Percentiles rank a stretch among this genome's conserved stretches.
Evolutionary conservation across 2,888 invertebrate genomes (phyloP).

Genomic region (Pristionchus exspectatus): DNA sequence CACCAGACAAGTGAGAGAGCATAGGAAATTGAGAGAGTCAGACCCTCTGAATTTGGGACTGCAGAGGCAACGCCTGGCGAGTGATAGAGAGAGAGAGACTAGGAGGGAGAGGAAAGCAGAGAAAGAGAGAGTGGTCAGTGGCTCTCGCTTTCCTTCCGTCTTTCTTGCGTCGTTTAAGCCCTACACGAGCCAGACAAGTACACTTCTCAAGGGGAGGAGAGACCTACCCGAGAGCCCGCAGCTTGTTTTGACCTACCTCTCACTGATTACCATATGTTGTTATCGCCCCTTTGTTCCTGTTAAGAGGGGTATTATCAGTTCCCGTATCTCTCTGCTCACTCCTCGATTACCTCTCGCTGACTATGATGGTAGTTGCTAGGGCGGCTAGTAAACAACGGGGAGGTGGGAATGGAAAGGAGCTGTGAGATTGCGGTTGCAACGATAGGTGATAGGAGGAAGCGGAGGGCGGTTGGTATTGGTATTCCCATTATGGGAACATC

Average conservation of each 20-base stretch:
- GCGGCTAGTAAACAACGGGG: neutral
- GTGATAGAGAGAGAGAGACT: neutral
- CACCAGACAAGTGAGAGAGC: neutral
- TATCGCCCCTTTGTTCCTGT: neutral
- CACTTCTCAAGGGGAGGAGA: neutral
- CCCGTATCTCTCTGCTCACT: neutral
- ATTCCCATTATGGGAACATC: too few relatives aligned
- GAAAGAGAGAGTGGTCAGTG: constrained; percentile 47
- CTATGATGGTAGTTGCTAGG: neutral
- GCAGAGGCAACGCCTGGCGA: neutral
- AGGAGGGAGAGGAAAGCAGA: constrained; percentile 22
- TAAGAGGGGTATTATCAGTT: constrained; percentile 21
- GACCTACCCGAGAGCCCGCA: neutral
- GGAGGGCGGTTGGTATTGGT: neutral
- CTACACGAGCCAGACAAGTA: constrained; percentile 3
- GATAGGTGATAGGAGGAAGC: neutral
- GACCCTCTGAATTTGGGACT: neutral
- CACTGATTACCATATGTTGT: neutral
- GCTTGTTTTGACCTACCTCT: neutral
- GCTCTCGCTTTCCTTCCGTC: neutral
- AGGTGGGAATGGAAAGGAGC: neutral
- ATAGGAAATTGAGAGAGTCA: neutral
- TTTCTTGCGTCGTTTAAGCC: constrained; percentile 26
- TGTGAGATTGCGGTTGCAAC: neutral
- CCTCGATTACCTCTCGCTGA: neutral